These are phyloP conservation scores for Drosophila ambigua DNA, from an alignment of 1,140 invertebrate genomes.

Conservation along the genomic window DNA sequence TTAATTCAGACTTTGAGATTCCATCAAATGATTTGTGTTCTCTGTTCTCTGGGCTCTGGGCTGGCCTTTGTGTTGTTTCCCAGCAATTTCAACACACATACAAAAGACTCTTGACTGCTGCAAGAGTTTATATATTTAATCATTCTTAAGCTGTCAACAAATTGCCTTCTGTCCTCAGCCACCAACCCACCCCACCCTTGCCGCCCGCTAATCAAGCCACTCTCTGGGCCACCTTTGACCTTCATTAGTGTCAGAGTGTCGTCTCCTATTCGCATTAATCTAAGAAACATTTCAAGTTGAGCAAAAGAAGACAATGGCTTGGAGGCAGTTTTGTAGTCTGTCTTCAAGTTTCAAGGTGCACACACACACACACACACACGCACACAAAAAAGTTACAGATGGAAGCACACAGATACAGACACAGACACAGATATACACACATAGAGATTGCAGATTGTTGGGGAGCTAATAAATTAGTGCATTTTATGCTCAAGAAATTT, in stretches of 20 bases:
- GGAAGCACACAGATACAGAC: constrained; percentile 9
- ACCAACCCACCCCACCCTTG: background rate
- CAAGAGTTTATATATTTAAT: constrained; percentile 57
- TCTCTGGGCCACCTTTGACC: constrained; percentile 43
- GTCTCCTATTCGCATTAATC: constrained; percentile 47
- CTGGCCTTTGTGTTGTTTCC: constrained; percentile 6
- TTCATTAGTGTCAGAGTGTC: constrained; percentile 56
- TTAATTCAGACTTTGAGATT: constrained; percentile 11
- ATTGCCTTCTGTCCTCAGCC: constrained; percentile 8
- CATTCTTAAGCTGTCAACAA: constrained; percentile 49
- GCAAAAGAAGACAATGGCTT: constrained; percentile 48
- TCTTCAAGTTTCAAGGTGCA: constrained; percentile 33
- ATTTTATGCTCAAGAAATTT: constrained; percentile 65
- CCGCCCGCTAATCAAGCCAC: constrained; percentile 2
- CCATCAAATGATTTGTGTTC: constrained; percentile 16
- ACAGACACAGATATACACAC: background rate
- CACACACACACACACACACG: constrained; percentile 9
- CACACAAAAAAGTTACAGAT: constrained; percentile 7
- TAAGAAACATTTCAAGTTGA: constrained; percentile 36
- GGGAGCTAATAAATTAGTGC: constrained; percentile 62
- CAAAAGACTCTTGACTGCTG: constrained; percentile 20
- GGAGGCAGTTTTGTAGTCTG: constrained; percentile 25
- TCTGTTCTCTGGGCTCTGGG: too few species aligned
- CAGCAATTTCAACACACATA: constrained; percentile 21
- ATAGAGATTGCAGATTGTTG: constrained; percentile 51